phyloP scores from a whole-genome alignment of 1,140 invertebrate genomes.

The Sipha flava region DNA sequence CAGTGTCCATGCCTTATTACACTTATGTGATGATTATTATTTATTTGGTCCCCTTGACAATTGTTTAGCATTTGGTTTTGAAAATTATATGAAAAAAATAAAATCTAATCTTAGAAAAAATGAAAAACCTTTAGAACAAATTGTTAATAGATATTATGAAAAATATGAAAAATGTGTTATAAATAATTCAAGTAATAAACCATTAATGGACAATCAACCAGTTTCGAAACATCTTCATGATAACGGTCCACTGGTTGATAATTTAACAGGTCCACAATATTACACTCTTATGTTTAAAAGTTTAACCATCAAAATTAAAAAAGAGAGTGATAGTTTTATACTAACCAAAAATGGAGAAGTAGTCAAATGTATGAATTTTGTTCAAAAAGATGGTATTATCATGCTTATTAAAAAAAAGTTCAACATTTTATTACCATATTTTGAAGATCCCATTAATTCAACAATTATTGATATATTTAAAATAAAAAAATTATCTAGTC shows the following conservation, averaged over 20 bases:
- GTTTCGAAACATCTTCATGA: neutral
- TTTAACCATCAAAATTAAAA: neutral
- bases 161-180: neutral
- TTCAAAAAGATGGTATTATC: neutral
- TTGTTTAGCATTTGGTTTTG: neutral
- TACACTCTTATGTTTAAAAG: neutral
- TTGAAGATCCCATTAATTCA: neutral
- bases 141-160: too few species aligned
- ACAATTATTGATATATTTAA: neutral
- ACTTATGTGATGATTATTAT: neutral
- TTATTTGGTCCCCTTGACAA: neutral
- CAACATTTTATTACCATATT: neutral
- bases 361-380: neutral
- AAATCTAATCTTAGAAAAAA: neutral
- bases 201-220: neutral
- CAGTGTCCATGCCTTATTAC: neutral
- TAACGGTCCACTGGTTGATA: neutral
- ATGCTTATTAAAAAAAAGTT: neutral
- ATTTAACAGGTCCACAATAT: neutral
- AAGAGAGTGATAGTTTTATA: neutral
- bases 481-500: neutral
- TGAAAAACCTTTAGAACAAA: neutral
- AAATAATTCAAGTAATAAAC: too few species aligned
- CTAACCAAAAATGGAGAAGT: neutral
- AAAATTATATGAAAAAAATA: neutral